These are phyloP conservation scores for Euplagia quadripunctaria DNA, from an alignment of 2,888 invertebrate species.

Conservation along the genomic window DNA sequence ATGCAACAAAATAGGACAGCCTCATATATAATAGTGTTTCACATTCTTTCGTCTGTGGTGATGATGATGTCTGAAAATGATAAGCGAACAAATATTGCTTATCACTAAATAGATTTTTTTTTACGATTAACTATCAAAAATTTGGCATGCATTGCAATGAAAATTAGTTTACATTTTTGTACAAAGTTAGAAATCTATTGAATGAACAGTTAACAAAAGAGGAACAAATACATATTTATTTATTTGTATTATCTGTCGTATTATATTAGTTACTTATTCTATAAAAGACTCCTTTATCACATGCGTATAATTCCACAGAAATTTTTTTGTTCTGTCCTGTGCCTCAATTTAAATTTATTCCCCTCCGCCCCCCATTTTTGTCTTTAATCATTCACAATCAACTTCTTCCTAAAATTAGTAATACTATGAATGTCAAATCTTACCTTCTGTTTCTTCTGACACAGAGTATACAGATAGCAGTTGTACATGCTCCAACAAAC, in stretches of 20 bases:
- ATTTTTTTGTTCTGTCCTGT: not conserved
- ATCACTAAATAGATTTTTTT: conserved; percentile 47
- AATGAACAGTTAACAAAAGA: not conserved
- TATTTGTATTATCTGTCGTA: too few species aligned
- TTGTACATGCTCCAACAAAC: conserved; percentile 93
- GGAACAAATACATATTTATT: not conserved
- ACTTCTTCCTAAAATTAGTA: not conserved
- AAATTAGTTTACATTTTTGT: not conserved
- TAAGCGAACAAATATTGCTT: conserved; percentile 65
- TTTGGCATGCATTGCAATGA: not conserved
- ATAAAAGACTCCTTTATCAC: too few species aligned
- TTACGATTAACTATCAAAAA: not conserved
- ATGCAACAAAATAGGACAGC: conserved; percentile 40
- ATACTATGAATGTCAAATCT: conserved; percentile 15
- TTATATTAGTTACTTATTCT: too few species aligned
- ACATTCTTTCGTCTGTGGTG: conserved; percentile 80
- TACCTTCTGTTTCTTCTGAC: conserved; percentile 89
- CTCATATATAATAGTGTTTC: conserved; percentile 75
- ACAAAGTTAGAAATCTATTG: not conserved
- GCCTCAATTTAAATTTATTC: not conserved
- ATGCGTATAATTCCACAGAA: too few species aligned
- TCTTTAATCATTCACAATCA: not conserved
- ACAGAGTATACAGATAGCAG: conserved; percentile 93
- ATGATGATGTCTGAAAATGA: conserved; percentile 79
- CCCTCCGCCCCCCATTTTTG: not conserved